Evolutionary conservation across 2,797 vertebrate species (phyloP).

Genomic region (Notolepis coatsorum): DNA sequence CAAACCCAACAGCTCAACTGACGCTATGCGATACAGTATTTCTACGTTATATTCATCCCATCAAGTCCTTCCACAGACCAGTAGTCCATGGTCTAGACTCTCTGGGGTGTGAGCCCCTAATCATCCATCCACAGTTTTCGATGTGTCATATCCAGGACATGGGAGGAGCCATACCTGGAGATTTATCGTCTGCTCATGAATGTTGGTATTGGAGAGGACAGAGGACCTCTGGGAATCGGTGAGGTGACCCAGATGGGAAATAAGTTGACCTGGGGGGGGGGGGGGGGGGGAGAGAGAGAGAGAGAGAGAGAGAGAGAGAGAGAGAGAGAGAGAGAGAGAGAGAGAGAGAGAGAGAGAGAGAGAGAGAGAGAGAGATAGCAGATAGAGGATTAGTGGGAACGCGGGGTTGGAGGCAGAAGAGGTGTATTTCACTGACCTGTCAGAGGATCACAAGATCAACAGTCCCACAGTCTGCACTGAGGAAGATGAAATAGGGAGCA

Average conservation of each 20-base stretch:
- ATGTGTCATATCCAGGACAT: constrained; percentile 46
- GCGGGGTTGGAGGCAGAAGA: constrained; percentile 2
- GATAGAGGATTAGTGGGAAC: constrained; percentile 17
- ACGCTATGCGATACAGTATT: too few species aligned
- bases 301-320: constrained; percentile 30
- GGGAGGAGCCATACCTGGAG: constrained; percentile 23
- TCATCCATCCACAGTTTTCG: constrained; percentile 34
- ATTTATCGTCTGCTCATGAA: constrained; percentile 61
- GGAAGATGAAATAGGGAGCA: not conserved
- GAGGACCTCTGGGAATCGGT: constrained; percentile 20
- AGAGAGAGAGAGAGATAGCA: constrained; percentile 14
- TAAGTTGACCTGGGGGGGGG: not conserved
- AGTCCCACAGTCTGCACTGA: not conserved
- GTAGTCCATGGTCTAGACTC: not conserved
- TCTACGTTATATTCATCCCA: too few species aligned
- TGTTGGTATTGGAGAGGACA: constrained; percentile 29
- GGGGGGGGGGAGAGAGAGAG: constrained; percentile 16
- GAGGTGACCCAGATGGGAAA: constrained; percentile 10
- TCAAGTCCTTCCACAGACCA: not conserved
- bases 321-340: not conserved
- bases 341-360: constrained; percentile 28
- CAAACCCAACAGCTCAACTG: too few species aligned
- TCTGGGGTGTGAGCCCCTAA: not conserved
- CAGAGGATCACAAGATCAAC: constrained; percentile 44
- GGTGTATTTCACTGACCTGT: constrained; percentile 52